Base-by-base conservation (phyloP, 2,113 vertebrate genomes). In the Vulpes ferrilata region DNA sequence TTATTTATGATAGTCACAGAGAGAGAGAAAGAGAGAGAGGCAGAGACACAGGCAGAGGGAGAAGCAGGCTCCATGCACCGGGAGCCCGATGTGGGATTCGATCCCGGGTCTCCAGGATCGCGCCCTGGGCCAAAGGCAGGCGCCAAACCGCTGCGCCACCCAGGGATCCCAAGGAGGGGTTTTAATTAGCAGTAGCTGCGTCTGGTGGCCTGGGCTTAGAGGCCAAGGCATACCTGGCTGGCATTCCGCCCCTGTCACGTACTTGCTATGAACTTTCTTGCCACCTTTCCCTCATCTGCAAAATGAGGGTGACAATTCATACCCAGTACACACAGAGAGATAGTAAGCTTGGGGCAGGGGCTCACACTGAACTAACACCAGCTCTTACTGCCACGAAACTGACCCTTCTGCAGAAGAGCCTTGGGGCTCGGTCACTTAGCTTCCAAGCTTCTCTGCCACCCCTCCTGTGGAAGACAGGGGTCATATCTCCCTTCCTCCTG, bases 301-400 rank as follows among this genome's bases (percentile, higher is more conserved):
- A 32, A 69, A 11, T 11, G 27, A 73, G 55, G 27, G 62, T 51
- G 12, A 11, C 57, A 23, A 4, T 38, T 51, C 55, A 17, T 23
- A 25, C 4, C 7, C 0, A 0, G 38, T 38, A 10, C 32, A 4
- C 5, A 20, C 7, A 11, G 3, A 32, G 85, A 43, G 59, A 2
- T 20, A n/a, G 9, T 11, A 6, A 32, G 23, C 6, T 51, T 13
- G 0, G 4, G 11, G 11, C n/a, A 7, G 57, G 22, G 48, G 38
- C 7, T 65, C 2, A 1, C 12, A 2, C 53, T 20, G 55, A 51
- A 35, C 27, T 20, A 3, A 4, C 0, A 0, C 3, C 27, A 1
- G 22, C 38, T 62, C 67, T 69, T 64, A 7, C 32, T 19, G 32
- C 51, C 1, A 0, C 17, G 17, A 15, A 27, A 2, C 22, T 8